Base-by-base conservation (phyloP, 2,888 invertebrate genomes). In the Octodonta nipae region DNA sequence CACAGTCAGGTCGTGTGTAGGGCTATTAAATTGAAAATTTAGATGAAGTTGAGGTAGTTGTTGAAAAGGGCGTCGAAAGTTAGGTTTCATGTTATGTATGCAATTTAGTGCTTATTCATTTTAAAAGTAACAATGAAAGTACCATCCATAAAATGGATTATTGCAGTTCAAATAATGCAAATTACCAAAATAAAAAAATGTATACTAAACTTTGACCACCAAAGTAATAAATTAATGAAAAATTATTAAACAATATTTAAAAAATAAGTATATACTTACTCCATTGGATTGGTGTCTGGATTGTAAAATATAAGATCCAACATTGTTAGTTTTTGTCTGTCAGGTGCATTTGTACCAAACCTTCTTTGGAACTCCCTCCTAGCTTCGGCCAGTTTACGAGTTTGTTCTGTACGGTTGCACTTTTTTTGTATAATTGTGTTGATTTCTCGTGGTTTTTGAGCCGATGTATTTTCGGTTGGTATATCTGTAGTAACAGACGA, bases 231-330 rank as follows among this genome's bases (percentile, higher is more conserved):
- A n/a, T n/a, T n/a, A n/a, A n/a, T n/a, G n/a, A n/a, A n/a, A n/a
- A n/a, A n/a, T n/a, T n/a, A n/a, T n/a, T n/a, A n/a, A 20, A 20
- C 20, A 20, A 20, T 20, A 20, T 20, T 7, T 7, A 20, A 20
- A 20, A 6, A 20, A 6, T 20, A 7, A n/a, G 20, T 20, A 20
- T 20, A 20, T 20, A 20, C 20, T n/a, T 20, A 20, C 20, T 20
- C 67, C 68, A 86, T 81, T 3, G 83, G 83, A 61, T 82, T 83
- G 7, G 71, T 68, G 2, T 66, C 58, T 3, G 91, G 91, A 64
- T 92, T 92, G 63, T 86, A 91, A 63, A 81, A 87, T 50, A 92
- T 87, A 32, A 91, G 71, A 62, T 92, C 91, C 45, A 83, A 80
- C 88, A 93, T 91, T 27, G 83, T 89, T 43, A 92, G 70, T 41